Conservation (phyloP, 2,797 vertebrate species). For the Sebastes iracundus region DNA sequence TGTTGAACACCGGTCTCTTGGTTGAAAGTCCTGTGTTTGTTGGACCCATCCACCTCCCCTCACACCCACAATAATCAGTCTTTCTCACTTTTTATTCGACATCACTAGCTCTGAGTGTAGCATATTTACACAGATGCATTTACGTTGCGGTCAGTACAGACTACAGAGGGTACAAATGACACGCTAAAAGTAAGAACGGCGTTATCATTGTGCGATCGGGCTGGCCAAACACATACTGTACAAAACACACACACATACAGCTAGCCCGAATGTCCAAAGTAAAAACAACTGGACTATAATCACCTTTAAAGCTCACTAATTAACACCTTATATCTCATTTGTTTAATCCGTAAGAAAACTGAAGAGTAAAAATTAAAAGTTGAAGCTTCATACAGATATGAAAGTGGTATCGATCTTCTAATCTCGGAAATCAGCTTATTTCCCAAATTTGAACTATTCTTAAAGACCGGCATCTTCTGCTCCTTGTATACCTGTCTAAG, state of each 20-base stretch:
- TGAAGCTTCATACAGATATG: neutral
- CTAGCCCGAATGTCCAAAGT: neutral
- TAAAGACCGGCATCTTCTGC: neutral
- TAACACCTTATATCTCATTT: neutral
- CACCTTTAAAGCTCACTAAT: neutral
- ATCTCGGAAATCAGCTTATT: neutral
- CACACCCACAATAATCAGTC: fast-evolving
- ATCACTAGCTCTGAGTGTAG: too few species aligned
- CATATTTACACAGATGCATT: too few species aligned
- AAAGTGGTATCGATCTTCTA: neutral
- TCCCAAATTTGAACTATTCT: neutral
- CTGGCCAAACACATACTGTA: too few species aligned
- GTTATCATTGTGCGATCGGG: too few species aligned
- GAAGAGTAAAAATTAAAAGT: neutral
- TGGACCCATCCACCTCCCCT: too few species aligned
- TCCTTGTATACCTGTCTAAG: neutral
- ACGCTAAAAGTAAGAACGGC: too few species aligned
- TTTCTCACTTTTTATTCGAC: too few species aligned
- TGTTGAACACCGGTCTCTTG: too few species aligned
- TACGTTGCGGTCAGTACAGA: too few species aligned
- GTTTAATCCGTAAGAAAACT: neutral
- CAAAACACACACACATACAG: too few species aligned
- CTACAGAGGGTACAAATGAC: too few species aligned
- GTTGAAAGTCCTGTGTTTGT: too few species aligned
- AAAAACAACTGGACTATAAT: neutral